Conservation (phyloP, 2,113 vertebrate species). For the Gopherus flavomarginatus region DNA sequence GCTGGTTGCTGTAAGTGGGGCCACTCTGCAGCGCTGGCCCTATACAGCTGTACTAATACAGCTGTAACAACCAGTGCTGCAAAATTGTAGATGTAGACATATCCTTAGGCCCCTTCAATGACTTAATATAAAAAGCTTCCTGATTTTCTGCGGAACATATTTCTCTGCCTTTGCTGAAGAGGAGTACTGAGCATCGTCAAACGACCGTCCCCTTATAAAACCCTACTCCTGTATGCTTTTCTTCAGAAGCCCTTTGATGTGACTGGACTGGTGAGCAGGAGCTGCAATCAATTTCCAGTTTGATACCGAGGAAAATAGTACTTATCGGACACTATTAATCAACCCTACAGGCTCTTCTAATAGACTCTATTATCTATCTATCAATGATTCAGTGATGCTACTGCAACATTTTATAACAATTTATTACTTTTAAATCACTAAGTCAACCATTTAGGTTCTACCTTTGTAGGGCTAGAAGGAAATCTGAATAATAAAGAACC, state of each 20-base stretch:
- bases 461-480: not conserved
- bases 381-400: conserved; percentile 38
- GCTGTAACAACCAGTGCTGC: too few species aligned
- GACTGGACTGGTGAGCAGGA: conserved; percentile 65
- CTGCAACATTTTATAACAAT: conserved; percentile 4
- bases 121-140: not conserved
- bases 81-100: too few species aligned
- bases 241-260: conserved; percentile 59
- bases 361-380: conserved; percentile 52
- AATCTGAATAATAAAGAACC: not conserved
- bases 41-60: too few species aligned
- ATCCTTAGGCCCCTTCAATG: conserved; percentile 16
- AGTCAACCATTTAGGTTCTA: conserved; percentile 12
- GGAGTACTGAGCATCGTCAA: conserved; percentile 39
- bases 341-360: conserved; percentile 31
- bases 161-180: conserved; percentile 40
- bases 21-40: too few species aligned
- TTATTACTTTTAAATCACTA: conserved; percentile 17
- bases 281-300: conserved; percentile 66
- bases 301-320: conserved; percentile 56
- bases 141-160: conserved; percentile 18
- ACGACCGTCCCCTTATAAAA: conserved; percentile 33
- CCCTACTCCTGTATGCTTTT: conserved; percentile 13
- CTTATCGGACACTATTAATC: conserved; percentile 66
- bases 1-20: too few species aligned